Evolutionary conservation across 2,113 vertebrate species (phyloP).

Genomic region (Herpetotheres cachinnans): DNA sequence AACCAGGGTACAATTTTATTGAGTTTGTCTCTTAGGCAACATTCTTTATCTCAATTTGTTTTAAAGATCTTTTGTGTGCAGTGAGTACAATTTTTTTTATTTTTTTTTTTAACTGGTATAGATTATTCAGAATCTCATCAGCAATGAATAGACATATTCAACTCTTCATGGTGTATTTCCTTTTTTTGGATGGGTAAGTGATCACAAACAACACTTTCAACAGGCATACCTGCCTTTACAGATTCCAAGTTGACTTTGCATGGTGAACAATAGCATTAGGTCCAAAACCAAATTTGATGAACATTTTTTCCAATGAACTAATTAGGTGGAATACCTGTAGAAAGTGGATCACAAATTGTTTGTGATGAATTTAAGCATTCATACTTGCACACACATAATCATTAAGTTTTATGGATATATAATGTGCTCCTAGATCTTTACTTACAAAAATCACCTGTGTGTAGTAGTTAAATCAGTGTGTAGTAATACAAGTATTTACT

Average conservation of each 20-base stretch:
- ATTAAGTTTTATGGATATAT: not conserved
- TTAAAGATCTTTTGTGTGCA: not conserved
- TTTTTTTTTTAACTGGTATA: not conserved
- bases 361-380: not conserved
- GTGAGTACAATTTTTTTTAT: not conserved
- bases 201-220: not conserved
- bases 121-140: not conserved
- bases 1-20: not conserved
- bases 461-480: not conserved
- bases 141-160: not conserved
- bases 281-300: not conserved
- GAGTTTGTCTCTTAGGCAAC: not conserved
- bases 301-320: not conserved
- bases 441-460: not conserved
- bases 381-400: not conserved
- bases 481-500: not conserved
- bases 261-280: not conserved
- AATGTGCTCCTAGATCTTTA: not conserved
- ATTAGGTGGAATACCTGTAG: not conserved
- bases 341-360: not conserved
- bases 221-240: not conserved
- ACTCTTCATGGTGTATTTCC: not conserved
- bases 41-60: not conserved
- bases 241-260: not conserved
- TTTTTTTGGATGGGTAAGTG: not conserved